These are phyloP conservation scores for Apodemus sylvaticus DNA, from an alignment of 2,113 vertebrate genomes.

Conservation along the genomic window DNA sequence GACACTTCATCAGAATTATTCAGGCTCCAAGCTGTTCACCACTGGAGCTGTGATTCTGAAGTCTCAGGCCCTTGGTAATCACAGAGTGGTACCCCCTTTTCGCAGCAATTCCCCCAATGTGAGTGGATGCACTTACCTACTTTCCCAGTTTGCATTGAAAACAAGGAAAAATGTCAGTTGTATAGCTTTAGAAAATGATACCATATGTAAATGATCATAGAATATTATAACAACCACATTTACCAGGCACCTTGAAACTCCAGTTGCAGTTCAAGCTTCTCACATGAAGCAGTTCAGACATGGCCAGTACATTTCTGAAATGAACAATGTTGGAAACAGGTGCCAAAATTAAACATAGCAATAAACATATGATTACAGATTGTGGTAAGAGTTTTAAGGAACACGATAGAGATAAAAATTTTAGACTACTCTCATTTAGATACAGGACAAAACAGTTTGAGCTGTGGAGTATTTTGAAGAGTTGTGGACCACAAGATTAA, in stretches of 20 bases:
- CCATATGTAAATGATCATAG: not conserved
- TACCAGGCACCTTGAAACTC: not conserved
- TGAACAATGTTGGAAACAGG: not conserved
- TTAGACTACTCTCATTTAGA: not conserved
- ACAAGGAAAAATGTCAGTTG: not conserved
- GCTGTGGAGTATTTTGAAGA: not conserved
- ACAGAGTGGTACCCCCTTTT: accelerated
- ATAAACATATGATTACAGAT: not conserved
- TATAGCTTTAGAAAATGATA: not conserved
- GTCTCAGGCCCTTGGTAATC: not conserved
- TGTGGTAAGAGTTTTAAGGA: not conserved
- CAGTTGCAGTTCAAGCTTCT: not conserved
- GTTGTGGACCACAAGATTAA: not conserved
- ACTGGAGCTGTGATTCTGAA: not conserved
- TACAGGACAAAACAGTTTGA: not conserved
- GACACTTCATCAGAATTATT: not conserved
- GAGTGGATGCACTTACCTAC: not conserved
- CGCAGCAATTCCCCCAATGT: no score
- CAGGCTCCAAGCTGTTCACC: not conserved
- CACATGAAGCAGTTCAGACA: not conserved
- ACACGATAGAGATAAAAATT: not conserved
- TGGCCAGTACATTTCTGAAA: not conserved
- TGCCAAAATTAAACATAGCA: not conserved
- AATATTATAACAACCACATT: not conserved
- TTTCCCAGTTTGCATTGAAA: not conserved